Percentiles rank a stretch among this genome's conserved stretches.
Conservation (phyloP, 2,113 vertebrate genomes). For the Pituophis catenifer region DNA sequence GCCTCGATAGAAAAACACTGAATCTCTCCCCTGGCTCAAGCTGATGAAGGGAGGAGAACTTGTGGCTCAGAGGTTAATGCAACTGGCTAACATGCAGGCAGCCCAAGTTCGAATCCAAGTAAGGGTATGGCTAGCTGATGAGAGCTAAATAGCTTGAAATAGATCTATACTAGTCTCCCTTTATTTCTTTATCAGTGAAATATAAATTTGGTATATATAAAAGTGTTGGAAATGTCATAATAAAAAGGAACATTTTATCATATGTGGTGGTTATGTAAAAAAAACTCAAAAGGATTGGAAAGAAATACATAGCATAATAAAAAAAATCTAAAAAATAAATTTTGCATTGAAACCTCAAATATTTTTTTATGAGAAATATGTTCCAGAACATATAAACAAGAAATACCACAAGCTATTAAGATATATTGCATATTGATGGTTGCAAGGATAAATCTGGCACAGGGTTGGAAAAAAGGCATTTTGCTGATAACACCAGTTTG, state of each 20-base stretch:
- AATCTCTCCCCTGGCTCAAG: too few relatives aligned
- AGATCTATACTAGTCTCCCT: too few relatives aligned
- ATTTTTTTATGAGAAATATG: not conserved
- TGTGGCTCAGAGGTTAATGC: too few relatives aligned
- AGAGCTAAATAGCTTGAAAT: too few relatives aligned
- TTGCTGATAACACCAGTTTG: not conserved
- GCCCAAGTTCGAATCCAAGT: too few relatives aligned
- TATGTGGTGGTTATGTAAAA: not conserved
- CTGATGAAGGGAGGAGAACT: too few relatives aligned
- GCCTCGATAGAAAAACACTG: too few relatives aligned
- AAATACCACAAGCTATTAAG: not conserved
- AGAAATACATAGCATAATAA: not conserved
- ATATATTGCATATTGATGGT: not conserved
- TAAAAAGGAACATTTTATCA: not conserved
- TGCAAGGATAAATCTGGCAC: not conserved
- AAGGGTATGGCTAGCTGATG: too few relatives aligned
- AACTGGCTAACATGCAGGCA: too few relatives aligned
- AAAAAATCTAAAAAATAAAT: not conserved
- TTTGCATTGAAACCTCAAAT: not conserved
- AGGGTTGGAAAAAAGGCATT: not conserved
- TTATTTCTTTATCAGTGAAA: too few relatives aligned
- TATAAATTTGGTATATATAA: too few relatives aligned
- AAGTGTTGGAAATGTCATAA: not conserved
- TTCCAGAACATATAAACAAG: not conserved
- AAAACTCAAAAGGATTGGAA: not conserved